Conservation (phyloP, 2,888 invertebrate species). For the Dynastes maya region DNA sequence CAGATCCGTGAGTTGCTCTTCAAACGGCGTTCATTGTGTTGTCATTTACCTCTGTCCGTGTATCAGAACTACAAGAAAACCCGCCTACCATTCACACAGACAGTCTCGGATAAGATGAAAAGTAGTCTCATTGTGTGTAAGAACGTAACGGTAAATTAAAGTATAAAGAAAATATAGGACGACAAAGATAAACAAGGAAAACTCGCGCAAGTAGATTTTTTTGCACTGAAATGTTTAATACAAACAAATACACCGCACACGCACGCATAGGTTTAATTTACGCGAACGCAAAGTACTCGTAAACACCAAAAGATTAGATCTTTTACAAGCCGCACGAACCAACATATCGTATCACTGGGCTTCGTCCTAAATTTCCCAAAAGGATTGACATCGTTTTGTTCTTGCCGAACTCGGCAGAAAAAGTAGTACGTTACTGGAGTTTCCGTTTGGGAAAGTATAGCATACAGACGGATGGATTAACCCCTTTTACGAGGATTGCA, state of each 20-base stretch:
- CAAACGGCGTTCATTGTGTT: slow-evolving; percentile 46
- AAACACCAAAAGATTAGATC: slow-evolving; percentile 13
- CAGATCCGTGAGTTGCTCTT: slow-evolving; percentile 43
- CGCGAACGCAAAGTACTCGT: background rate
- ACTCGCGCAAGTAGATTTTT: too few relatives aligned
- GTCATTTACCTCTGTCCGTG: slow-evolving; percentile 31
- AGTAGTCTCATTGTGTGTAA: background rate
- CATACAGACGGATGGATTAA: background rate
- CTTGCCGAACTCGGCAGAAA: background rate
- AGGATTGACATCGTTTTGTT: slow-evolving; percentile 2
- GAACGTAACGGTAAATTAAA: slow-evolving; percentile 7
- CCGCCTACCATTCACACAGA: slow-evolving; percentile 11
- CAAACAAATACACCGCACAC: too few relatives aligned
- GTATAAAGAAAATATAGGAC: background rate
- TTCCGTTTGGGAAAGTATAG: background rate
- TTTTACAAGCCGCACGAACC: slow-evolving; percentile 2
- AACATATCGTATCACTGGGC: background rate
- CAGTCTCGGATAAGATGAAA: slow-evolving; percentile 7
- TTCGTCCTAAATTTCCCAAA: slow-evolving; percentile 13
- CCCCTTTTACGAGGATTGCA: background rate
- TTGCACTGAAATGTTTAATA: too few relatives aligned
- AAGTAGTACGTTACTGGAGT: background rate
- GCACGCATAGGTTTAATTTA: background rate
- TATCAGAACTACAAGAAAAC: slow-evolving; percentile 9
- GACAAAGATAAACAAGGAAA: background rate